Evolutionary conservation across 2,797 vertebrate genomes (phyloP).

Genomic region (Sternotherus odoratus): DNA sequence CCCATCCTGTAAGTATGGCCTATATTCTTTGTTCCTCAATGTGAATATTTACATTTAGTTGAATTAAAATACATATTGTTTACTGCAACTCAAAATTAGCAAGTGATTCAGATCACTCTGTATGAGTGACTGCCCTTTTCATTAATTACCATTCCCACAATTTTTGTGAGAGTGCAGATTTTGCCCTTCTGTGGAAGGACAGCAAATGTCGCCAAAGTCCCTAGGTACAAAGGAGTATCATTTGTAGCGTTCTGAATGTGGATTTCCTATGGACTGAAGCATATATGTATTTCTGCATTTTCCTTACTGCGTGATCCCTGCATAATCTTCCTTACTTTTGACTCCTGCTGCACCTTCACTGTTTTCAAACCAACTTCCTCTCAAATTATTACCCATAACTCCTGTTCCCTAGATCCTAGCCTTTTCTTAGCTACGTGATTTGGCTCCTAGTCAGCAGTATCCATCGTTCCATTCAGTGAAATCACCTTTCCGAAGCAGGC

Average conservation of each 20-base stretch:
- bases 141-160: too few species aligned
- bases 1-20: too few species aligned
- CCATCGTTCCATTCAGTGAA: background rate
- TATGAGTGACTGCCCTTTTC: too few species aligned
- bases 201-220: background rate
- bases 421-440: background rate
- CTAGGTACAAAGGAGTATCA: background rate
- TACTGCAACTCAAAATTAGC: too few species aligned
- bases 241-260: background rate
- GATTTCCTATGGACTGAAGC: background rate
- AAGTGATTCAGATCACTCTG: too few species aligned
- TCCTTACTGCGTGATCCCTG: background rate
- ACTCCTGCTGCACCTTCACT: rapidly evolving
- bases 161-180: background rate
- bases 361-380: background rate
- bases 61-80: too few species aligned
- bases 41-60: too few species aligned
- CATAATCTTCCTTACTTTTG: background rate
- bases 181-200: background rate
- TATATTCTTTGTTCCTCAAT: too few species aligned
- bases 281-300: background rate
- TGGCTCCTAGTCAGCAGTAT: background rate
- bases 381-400: background rate
- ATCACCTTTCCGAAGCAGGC: background rate
- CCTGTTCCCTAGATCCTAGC: background rate